A percentile compares a stretch with the other conserved stretches of the same genome.
Evolutionary conservation across 2,797 vertebrate species (phyloP).

Genomic region (Mormyrops attenuatus): DNA sequence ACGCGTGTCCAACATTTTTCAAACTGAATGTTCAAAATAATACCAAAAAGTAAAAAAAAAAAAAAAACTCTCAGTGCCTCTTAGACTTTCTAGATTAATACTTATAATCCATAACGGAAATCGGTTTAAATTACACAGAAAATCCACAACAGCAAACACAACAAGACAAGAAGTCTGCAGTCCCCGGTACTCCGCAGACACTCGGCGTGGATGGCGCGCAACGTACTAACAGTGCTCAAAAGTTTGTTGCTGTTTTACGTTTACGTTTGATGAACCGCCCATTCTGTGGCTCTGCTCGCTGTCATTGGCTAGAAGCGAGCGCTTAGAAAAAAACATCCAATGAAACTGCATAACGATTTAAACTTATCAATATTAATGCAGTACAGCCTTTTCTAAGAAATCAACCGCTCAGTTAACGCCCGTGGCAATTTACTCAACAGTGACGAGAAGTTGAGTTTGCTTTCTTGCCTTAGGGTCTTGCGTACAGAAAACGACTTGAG

Average conservation of each 20-base stretch:
- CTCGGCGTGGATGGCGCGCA: neutral
- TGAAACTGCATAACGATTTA: conserved; percentile 5
- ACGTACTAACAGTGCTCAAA: neutral
- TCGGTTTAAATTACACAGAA: neutral
- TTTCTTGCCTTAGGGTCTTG: neutral
- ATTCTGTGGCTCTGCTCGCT: conserved; percentile 30
- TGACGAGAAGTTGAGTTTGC: neutral
- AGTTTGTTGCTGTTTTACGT: conserved; percentile 45
- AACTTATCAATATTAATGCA: conserved; percentile 29
- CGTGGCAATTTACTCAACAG: neutral
- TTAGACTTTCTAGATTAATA: neutral
- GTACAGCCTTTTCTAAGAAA: conserved; percentile 29
- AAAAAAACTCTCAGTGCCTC: neutral
- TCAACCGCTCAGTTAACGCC: neutral
- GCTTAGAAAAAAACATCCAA: conserved; percentile 54
- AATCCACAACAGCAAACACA: neutral
- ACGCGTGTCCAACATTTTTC: conserved; percentile 48
- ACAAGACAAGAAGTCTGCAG: neutral
- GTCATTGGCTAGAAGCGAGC: conserved; percentile 17
- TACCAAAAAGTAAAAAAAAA: conserved; percentile 8
- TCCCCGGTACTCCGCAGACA: too few species aligned
- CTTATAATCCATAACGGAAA: conserved; percentile 13
- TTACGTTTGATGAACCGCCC: conserved; percentile 39
- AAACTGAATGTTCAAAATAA: neutral
- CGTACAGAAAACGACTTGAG: neutral